Percentiles rank a stretch among this genome's conserved stretches.
These are phyloP conservation scores for Cyclopterus lumpus DNA, from an alignment of 2,797 vertebrate species.

Conservation along the genomic window DNA sequence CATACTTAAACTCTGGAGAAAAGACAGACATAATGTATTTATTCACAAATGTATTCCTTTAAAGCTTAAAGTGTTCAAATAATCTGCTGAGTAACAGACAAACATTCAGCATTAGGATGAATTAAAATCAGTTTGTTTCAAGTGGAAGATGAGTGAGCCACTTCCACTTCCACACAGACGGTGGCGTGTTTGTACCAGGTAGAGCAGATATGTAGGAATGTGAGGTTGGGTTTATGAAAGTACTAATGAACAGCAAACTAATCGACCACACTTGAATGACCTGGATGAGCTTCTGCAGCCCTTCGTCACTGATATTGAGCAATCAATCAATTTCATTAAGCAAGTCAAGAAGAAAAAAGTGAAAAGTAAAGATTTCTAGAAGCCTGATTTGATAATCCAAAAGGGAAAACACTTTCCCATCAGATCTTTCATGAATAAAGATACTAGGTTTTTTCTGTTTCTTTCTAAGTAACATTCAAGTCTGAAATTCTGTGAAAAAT, in stretches of 20 bases:
- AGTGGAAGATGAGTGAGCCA: conserved; percentile 1
- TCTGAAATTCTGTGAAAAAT: conserved; percentile 63
- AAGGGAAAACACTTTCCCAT: not conserved
- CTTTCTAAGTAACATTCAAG: conserved; percentile 38
- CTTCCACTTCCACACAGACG: conserved; percentile 66
- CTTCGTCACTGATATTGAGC: not conserved
- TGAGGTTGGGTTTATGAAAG: not conserved
- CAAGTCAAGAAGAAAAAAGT: not conserved
- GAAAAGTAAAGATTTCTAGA: not conserved
- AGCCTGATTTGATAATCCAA: not conserved
- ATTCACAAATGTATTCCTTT: not conserved
- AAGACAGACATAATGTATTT: not conserved
- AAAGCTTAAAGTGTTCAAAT: not conserved
- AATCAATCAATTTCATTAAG: not conserved
- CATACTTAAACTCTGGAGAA: not conserved
- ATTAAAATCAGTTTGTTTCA: not conserved
- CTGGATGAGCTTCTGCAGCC: not conserved
- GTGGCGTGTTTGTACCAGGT: conserved; percentile 73
- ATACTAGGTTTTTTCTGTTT: not conserved
- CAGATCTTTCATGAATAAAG: not conserved
- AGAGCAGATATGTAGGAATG: not conserved
- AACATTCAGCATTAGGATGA: not conserved
- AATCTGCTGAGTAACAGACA: not conserved
- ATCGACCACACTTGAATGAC: not conserved
- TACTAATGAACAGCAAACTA: not conserved